Base-by-base conservation (phyloP, 2,797 vertebrate genomes). In the Erethizon dorsatum region DNA sequence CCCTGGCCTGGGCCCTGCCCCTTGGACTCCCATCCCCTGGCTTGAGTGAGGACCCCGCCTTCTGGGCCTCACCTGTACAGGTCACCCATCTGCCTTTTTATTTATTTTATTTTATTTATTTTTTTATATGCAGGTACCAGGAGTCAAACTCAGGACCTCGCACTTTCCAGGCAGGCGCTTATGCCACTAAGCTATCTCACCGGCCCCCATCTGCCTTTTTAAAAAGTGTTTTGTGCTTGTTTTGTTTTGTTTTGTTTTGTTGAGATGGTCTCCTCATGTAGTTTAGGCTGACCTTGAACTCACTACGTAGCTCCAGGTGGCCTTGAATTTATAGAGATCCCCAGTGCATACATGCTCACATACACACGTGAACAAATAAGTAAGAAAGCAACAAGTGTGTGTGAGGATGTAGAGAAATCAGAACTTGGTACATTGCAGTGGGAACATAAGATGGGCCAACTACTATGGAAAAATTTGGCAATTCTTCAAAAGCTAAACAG, bases 401-500 rank as follows among this genome's bases (percentile, higher is more conserved):
- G 47, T 41, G 24, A 90, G 41, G 6, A 56, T 79, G 37, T 90
- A 6, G 61, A 87, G 47, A 87, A 63, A 87, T 83, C 37, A 18
- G 6, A 71, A 56, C 73, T 69, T 54, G 28, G 47, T 52, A 11
- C 26, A 14, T 78, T 31, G 67, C 14, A 28, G 31, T 95, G 15
- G 37, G 33, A 80, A 50, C n/a, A 28, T 50, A 78, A 90, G 82
- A 56, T 73, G 65, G 41, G 69, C 1, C 24, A 69, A 52, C 52
- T 26, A 20, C 5, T 41, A 20, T 78, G 54, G 77, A 78, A 86
- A 90, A 63, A 26, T 86, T 59, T 56, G 8, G 26, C 5, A n/a
- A 1, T 83, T 78, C n/a, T 54, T 96, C 61, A 84, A 45, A 78
- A 83, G 33, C 52, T 93, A 83, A 78, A 77, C 6, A 71, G 54